Conservation (phyloP, 2,888 invertebrate species). For the Troglohyphantes excavatus region DNA sequence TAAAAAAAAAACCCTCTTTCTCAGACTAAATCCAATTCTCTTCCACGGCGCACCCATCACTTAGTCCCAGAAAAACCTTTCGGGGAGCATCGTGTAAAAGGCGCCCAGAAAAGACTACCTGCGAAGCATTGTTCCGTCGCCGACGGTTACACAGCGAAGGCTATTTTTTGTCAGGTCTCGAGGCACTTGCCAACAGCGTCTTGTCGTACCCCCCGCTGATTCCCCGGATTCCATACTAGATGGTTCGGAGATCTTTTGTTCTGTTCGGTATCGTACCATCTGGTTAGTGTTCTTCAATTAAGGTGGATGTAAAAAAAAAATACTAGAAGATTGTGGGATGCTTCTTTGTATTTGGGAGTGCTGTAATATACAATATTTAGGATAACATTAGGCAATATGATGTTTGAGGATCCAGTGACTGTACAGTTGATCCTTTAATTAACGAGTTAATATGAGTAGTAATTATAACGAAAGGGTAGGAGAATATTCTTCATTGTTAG, state of each 20-base stretch:
- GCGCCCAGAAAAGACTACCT: conserved; percentile 65
- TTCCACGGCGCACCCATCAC: conserved; percentile 17
- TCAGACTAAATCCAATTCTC: conserved; percentile 17
- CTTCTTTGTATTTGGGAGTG: too few relatives aligned
- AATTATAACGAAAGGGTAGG: too few relatives aligned
- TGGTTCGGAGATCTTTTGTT: conserved; percentile 27
- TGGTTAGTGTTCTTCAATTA: too few relatives aligned
- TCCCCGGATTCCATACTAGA: conserved; percentile 42
- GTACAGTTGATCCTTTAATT: too few relatives aligned
- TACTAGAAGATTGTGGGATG: too few relatives aligned
- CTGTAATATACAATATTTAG: too few relatives aligned
- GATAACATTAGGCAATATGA: too few relatives aligned
- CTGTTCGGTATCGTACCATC: too few relatives aligned
- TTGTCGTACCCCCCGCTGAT: conserved; percentile 66
- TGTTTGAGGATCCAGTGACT: too few relatives aligned
- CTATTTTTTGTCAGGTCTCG: conserved; percentile 62
- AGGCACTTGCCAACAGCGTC: conserved; percentile 58
- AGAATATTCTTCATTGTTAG: too few relatives aligned
- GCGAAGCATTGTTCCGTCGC: conserved; percentile 57
- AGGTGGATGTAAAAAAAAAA: too few relatives aligned
- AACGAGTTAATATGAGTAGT: too few relatives aligned
- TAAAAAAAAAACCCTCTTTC: not conserved
- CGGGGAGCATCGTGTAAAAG: conserved; percentile 42
- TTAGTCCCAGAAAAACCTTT: conserved; percentile 29
- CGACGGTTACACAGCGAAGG: conserved; percentile 43